Evolutionary conservation across 1,140 invertebrate species (phyloP), one percentile per base, ranked within the genome.

Genomic region (Pristionchus pacificus): DNA sequence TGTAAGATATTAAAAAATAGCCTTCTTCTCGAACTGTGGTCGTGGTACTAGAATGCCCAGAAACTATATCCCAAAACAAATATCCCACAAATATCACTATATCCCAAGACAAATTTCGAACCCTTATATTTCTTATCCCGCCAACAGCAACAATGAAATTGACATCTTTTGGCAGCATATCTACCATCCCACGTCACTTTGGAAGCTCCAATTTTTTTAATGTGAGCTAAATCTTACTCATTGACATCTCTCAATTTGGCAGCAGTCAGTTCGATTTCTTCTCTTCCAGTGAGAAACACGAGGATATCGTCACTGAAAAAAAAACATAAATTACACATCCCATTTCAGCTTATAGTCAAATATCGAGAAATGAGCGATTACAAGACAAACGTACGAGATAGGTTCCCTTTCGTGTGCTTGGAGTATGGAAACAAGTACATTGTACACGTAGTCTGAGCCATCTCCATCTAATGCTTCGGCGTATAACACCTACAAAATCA

Each of bases 241-340:
- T 79, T 72, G 68, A 93, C 88, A 78, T 90, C 88, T 77, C 89
- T 87, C 1, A 93, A 91, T 80, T 89, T 90, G 69, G 88, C 86
- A 55, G 89, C 91, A 69, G 93, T 89, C 1, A 90, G 88, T 86
- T 98, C 94, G 77, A 99, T 98, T 88, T 98, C 96, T 85, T 98
- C 95, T 87, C 97, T 93, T 2, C 96, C 96, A 72, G 95, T 98
- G 60, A 98, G 86, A 87, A 99, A 98, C n/a, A 97, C 91, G 38
- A 98, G 86, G 81, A 99, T 91, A 84, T 96, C 93, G 78, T 89
- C 77, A 29, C 85, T 85, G 72, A 61, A 78, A 75, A 75, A 66
- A 59, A 71, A 66, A 0, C n/a, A 19, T 69, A n/a, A 58, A 57
- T 65, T 13, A 61, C 10, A 25, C 13, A 25, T 10, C n/a, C n/a